Evolutionary conservation across 1,140 invertebrate species (phyloP).

Genomic region (Archivesica marissinica): DNA sequence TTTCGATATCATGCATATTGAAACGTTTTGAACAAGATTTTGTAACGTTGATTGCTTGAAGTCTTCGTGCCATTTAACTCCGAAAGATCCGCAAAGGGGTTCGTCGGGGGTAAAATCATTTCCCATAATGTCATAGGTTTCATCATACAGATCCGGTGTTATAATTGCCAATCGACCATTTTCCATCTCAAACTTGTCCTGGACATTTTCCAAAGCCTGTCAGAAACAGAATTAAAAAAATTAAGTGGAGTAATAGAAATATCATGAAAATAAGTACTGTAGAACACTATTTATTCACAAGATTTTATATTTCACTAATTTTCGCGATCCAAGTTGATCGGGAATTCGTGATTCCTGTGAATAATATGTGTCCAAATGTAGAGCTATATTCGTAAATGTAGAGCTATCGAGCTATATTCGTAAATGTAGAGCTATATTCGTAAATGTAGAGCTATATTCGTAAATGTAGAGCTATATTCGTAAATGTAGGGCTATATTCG

Average conservation of each 20-base stretch:
- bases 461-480: too few species aligned
- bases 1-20: slow-evolving; percentile 48
- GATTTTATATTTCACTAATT: not conserved
- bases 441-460: too few species aligned
- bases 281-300: not conserved
- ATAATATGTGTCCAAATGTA: not conserved
- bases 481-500: too few species aligned
- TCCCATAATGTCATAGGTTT: slow-evolving; percentile 46
- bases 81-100: slow-evolving; percentile 44
- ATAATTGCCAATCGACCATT: slow-evolving; percentile 45
- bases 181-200: slow-evolving; percentile 34
- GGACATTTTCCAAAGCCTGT: slow-evolving; percentile 35
- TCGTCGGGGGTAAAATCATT: slow-evolving; percentile 54
- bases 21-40: slow-evolving; percentile 25
- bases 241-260: not conserved
- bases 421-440: too few species aligned
- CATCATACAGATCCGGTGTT: slow-evolving; percentile 44
- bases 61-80: slow-evolving; percentile 27
- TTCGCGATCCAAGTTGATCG: not conserved
- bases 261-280: not conserved
- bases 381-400: too few species aligned
- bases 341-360: not conserved
- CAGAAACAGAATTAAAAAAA: not conserved
- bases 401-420: too few species aligned
- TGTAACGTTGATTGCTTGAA: slow-evolving; percentile 20